phyloP scores from a whole-genome alignment of 2,888 invertebrate genomes.

The Frankliniella intonsa region DNA sequence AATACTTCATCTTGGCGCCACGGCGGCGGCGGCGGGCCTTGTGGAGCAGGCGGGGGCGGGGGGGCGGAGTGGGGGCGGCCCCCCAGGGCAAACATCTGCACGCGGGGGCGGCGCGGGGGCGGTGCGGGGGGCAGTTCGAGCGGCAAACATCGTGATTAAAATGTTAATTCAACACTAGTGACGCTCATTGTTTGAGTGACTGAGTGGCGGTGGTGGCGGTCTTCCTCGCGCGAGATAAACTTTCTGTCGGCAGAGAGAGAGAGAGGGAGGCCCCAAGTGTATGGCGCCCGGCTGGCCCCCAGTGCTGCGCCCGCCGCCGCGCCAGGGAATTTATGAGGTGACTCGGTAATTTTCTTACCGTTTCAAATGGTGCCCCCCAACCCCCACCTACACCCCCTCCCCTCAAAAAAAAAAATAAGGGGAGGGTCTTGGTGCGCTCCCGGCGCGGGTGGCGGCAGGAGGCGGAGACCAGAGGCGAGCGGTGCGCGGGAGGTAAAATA shows the following conservation, averaged over 20 bases:
- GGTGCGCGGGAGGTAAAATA: no score
- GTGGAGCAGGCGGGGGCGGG: neutral
- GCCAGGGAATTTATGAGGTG: conserved; percentile 9
- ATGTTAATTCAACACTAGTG: conserved; percentile 20
- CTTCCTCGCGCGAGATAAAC: neutral
- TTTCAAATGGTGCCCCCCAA: conserved; percentile 11
- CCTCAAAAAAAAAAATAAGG: no score
- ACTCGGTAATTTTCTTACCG: conserved; percentile 25
- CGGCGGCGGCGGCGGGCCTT: neutral
- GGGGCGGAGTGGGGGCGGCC: neutral
- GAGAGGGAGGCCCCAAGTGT: neutral
- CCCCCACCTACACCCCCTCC: no score
- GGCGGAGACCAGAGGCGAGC: no score
- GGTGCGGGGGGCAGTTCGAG: neutral
- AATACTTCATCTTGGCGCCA: neutral
- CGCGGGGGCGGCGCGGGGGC: neutral
- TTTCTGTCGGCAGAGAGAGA: neutral
- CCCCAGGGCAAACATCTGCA: neutral
- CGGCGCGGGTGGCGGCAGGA: no score
- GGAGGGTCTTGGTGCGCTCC: no score
- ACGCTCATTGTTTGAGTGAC: neutral
- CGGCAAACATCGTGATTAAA: conserved; percentile 20
- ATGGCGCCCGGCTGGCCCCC: neutral
- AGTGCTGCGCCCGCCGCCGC: neutral
- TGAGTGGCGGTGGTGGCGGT: no score